Conservation (phyloP, 2,888 invertebrate species). For the Anodontia alba region DNA sequence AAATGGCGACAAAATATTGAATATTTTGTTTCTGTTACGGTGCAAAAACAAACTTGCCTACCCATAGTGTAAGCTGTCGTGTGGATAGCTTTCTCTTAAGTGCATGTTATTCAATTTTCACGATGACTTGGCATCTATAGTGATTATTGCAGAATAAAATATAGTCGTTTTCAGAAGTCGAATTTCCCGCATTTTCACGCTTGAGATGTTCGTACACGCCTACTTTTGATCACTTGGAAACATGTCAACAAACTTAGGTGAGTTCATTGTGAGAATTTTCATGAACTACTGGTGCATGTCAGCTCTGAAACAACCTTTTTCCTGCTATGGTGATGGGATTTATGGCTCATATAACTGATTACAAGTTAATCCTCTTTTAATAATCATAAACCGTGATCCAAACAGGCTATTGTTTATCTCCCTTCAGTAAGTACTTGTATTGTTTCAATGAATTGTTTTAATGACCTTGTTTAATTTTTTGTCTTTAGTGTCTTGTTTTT, state of each 20-base stretch:
- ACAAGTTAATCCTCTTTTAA: constrained; percentile 1
- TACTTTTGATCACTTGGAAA: constrained; percentile 16
- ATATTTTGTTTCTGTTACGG: too few species aligned
- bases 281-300: constrained; percentile 32
- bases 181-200: constrained; percentile 7
- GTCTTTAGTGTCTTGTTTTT: too few species aligned
- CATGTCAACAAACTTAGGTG: constrained; percentile 15
- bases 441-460: neutral
- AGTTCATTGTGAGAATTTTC: neutral
- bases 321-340: constrained; percentile 65
- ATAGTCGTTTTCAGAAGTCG: too few species aligned
- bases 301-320: constrained; percentile 45
- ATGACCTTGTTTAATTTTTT: too few species aligned
- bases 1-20: too few species aligned
- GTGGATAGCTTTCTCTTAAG: too few species aligned
- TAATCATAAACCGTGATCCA: constrained; percentile 8
- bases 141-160: too few species aligned
- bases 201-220: neutral
- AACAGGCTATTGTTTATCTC: constrained; percentile 13
- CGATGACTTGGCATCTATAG: too few species aligned
- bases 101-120: too few species aligned
- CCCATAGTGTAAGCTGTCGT: too few species aligned
- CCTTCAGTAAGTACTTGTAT: constrained; percentile 12
- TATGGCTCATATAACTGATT: neutral
- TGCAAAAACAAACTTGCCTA: too few species aligned